These are phyloP conservation scores for Gymnothorax javanicus DNA, from an alignment of 2,797 vertebrate species.

Conservation along the genomic window DNA sequence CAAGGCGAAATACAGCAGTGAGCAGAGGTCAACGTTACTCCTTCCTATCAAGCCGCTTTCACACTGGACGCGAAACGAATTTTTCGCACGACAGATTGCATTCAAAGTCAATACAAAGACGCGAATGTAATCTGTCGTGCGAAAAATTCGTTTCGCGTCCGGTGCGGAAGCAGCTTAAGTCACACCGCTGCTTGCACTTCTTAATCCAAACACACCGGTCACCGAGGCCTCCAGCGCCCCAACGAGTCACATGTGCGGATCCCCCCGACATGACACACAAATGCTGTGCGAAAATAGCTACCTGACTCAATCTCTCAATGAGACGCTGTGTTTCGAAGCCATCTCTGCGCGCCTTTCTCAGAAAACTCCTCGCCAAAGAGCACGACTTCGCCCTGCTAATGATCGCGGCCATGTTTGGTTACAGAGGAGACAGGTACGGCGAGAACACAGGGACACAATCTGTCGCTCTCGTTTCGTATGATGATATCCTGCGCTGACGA, in stretches of 20 bases:
- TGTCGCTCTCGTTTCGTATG: not conserved
- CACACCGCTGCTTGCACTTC: not conserved
- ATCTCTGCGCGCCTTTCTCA: slow-evolving; percentile 52
- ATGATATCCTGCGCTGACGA: not conserved
- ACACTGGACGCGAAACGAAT: too few relatives aligned
- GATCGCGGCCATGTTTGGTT: slow-evolving; percentile 72
- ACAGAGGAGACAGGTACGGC: slow-evolving; percentile 50
- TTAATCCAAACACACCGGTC: slow-evolving; percentile 61
- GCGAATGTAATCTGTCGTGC: not conserved
- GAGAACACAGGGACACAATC: slow-evolving; percentile 42
- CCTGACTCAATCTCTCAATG: slow-evolving; percentile 50
- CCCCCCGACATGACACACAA: not conserved
- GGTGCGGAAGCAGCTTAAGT: not conserved
- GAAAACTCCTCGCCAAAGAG: slow-evolving; percentile 62
- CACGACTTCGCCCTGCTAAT: slow-evolving; percentile 60
- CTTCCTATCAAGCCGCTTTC: too few relatives aligned
- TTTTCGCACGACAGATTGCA: too few relatives aligned
- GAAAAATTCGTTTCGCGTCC: not conserved
- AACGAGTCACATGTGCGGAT: not conserved
- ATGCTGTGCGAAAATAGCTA: slow-evolving; percentile 44
- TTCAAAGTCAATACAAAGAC: too few relatives aligned
- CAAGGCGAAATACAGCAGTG: too few relatives aligned
- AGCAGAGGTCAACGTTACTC: too few relatives aligned
- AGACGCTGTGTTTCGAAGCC: slow-evolving; percentile 33
- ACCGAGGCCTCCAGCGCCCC: slow-evolving; percentile 36